Evolutionary conservation across 1,140 invertebrate species (phyloP), one percentile per base, ranked within the genome.

Genomic region (Aphidius gifuensis): DNA sequence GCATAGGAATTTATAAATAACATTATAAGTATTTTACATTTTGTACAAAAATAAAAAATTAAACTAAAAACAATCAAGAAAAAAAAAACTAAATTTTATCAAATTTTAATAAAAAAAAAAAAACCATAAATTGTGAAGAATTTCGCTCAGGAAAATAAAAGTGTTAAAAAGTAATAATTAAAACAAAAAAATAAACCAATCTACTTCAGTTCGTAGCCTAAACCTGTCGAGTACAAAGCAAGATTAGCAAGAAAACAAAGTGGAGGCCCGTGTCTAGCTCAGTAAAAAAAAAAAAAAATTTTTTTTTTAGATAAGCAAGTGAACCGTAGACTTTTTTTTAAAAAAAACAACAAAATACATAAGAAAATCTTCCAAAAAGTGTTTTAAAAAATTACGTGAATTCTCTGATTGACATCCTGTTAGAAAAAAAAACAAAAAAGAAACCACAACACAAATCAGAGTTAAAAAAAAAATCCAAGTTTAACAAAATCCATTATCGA

Each of bases 171-270:
- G 44, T 44, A 56, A 42, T 43, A 44, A 60, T 56, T 64, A 61
- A 66, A 45, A 71, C 57, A 40, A 61, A 61, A 54, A 51, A 56
- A 55, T 71, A 64, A 80, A 79, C 74, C 69, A 70, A 78, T 81
- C 77, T 78, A 80, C 79, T 81, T 80, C 76, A 80, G 69, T 79
- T 76, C 72, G 77, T 78, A 80, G 78, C 79, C 79, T 81, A 81
- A 80, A 80, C 79, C 79, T 81, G 79, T 77, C 74, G 74, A 81
- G 80, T 81, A 81, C 80, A 81, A 80, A 74, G 60, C 42, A 39
- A 50, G 53, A 58, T 9, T 58, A 58, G 8, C 9, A 63, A 47
- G 11, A 58, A n/a, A 55, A 51, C 49, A 45, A 58, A 56, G 45
- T 48, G 51, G 61, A 57, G 62, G 58, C 43, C 51, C 47, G 46